phyloP scores from a whole-genome alignment of 2,888 invertebrate genomes.

The Taenaris catops region DNA sequence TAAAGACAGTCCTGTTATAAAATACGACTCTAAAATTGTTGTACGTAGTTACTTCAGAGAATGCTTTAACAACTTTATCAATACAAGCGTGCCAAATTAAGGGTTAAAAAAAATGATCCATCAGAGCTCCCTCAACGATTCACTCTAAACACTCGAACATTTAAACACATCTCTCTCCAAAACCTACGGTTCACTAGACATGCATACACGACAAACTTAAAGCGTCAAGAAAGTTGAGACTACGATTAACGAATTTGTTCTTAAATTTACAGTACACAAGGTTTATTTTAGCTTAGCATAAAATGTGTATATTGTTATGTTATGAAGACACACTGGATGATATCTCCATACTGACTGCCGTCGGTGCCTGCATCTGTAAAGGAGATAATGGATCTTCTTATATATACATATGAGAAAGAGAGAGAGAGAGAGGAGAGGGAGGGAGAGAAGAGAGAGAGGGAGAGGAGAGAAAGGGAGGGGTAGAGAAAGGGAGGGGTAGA shows the following conservation, averaged over 20 bases:
- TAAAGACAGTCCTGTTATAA: too few species aligned
- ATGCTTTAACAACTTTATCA: too few species aligned
- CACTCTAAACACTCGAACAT: conserved; percentile 13
- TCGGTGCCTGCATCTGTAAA: conserved; percentile 47
- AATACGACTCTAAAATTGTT: too few species aligned
- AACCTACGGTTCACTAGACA: not conserved
- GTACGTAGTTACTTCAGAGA: too few species aligned
- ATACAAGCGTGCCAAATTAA: too few species aligned
- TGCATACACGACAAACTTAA: too few species aligned
- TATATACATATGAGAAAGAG: too few species aligned
- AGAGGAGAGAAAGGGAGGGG: too few species aligned
- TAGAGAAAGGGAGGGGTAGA: too few species aligned
- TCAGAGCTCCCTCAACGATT: conserved; percentile 23
- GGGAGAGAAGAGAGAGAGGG: too few species aligned
- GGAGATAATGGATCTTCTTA: too few species aligned
- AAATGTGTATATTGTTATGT: conserved; percentile 47
- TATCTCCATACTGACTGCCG: conserved; percentile 53
- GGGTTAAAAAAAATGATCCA: conserved; percentile 11
- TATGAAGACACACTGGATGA: conserved; percentile 66
- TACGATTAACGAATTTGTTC: conserved; percentile 70
- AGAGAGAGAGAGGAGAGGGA: too few species aligned
- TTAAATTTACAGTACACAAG: conserved; percentile 59
- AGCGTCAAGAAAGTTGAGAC: conserved; percentile 68
- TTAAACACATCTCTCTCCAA: conserved; percentile 1
- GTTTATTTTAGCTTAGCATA: conserved; percentile 56